Conservation (phyloP, 2,113 vertebrate species). For the Malaclemys terrapin region DNA sequence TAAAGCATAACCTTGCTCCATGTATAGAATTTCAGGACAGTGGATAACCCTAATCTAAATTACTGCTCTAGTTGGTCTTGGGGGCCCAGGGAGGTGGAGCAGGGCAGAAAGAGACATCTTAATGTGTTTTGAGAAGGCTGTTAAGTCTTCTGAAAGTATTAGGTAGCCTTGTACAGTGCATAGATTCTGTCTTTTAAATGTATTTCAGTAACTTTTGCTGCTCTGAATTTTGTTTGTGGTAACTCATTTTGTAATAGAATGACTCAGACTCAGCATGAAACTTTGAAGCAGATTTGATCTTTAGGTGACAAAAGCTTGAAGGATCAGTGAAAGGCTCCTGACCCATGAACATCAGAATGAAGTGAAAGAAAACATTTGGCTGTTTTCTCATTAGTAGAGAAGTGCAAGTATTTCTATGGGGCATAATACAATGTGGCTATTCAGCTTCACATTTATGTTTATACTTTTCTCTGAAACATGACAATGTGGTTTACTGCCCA, state of each 20-base stretch:
- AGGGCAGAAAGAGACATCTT: neutral
- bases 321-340: neutral
- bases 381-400: neutral
- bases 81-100: no score
- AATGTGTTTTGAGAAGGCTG: neutral
- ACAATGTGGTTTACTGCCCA: neutral
- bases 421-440: neutral
- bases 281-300: neutral
- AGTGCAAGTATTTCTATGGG: neutral
- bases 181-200: neutral
- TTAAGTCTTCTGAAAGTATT: neutral
- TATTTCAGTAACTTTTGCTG: neutral
- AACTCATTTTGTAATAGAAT: neutral
- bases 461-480: neutral
- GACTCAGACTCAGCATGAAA: neutral
- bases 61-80: neutral
- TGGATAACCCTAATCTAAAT: slow-evolving; percentile 7
- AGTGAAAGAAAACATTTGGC: neutral
- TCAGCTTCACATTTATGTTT: neutral
- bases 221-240: neutral
- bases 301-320: neutral
- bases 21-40: neutral
- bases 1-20: fast-evolving
- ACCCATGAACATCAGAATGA: neutral
- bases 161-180: neutral